phyloP scores from a whole-genome alignment of 2,888 invertebrate species.

The Cyclophora albipunctata region DNA sequence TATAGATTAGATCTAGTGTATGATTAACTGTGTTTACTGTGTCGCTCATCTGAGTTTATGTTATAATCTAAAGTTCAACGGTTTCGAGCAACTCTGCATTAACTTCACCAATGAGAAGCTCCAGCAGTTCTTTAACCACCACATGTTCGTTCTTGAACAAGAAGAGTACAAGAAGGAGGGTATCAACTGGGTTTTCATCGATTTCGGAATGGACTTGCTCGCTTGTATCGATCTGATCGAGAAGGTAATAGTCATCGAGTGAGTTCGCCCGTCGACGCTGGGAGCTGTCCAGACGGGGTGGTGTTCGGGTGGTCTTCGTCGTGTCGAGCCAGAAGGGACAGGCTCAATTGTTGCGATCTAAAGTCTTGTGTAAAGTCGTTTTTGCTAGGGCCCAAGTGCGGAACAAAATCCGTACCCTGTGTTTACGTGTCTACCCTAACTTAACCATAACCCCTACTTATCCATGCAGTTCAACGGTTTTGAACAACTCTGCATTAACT shows the following conservation, averaged over 20 bases:
- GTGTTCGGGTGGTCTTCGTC: constrained; percentile 13
- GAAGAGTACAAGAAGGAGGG: constrained; percentile 96
- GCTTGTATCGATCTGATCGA: constrained; percentile 97
- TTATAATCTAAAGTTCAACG: constrained; percentile 84
- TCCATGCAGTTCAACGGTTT: constrained; percentile 92
- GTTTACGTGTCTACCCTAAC: constrained; percentile 37
- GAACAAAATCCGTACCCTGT: constrained; percentile 61
- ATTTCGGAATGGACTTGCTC: constrained; percentile 97
- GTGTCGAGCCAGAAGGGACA: constrained; percentile 26
- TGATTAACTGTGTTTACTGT: constrained; percentile 36
- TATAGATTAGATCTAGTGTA: constrained; percentile 24
- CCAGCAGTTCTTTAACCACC: constrained; percentile 98
- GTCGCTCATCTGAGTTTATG: constrained; percentile 44
- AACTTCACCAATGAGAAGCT: constrained; percentile 98
- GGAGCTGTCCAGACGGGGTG: constrained; percentile 33
- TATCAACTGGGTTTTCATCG: constrained; percentile 96
- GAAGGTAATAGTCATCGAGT: constrained; percentile 80
- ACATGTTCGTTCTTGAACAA: constrained; percentile 98
- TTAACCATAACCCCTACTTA: constrained; percentile 50
- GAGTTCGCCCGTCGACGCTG: constrained; percentile 36
- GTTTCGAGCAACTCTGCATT: constrained; percentile 98
- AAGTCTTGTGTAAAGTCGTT: constrained; percentile 14
- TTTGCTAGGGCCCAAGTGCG: constrained; percentile 43
- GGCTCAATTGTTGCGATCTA: constrained; percentile 15
- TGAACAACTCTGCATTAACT: constrained; percentile 98